Conservation (phyloP, 1,140 invertebrate species). For the Drosophila ambigua region DNA sequence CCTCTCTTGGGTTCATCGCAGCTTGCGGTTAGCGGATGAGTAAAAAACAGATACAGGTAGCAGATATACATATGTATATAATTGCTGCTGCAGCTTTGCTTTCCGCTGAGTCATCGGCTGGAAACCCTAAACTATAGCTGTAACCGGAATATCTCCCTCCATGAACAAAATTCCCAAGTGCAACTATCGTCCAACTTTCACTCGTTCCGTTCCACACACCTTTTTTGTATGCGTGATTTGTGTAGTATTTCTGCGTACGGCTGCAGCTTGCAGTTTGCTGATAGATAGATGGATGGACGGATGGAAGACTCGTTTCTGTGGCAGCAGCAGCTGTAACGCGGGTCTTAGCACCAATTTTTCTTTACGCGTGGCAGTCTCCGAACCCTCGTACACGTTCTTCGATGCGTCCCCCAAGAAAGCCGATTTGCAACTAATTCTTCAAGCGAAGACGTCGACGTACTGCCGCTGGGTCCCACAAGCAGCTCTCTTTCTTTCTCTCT, state of each 20-base stretch:
- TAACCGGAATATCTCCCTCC: slow-evolving; percentile 17
- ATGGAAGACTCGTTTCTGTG: neutral
- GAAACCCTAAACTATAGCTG: slow-evolving; percentile 25
- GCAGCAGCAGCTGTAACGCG: neutral
- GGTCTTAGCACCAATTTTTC: slow-evolving; percentile 75
- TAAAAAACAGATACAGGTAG: slow-evolving; percentile 43
- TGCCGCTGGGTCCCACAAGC: neutral
- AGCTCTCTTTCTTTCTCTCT: slow-evolving; percentile 37
- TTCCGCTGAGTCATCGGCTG: slow-evolving; percentile 52
- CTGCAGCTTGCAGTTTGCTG: slow-evolving; percentile 15
- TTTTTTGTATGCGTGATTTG: slow-evolving; percentile 51
- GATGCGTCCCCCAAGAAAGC: slow-evolving; percentile 67
- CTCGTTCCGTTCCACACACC: slow-evolving; percentile 55
- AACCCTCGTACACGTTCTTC: slow-evolving; percentile 34
- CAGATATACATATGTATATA: slow-evolving; percentile 44
- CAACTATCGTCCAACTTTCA: slow-evolving; percentile 57
- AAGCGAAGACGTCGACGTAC: slow-evolving; percentile 36
- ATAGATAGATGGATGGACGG: neutral
- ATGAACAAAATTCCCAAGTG: neutral
- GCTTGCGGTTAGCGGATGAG: slow-evolving; percentile 61
- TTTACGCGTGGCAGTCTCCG: slow-evolving; percentile 62
- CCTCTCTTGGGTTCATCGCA: slow-evolving; percentile 27
- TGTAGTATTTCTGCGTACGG: slow-evolving; percentile 35
- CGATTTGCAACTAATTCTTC: slow-evolving; percentile 78
- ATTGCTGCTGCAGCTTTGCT: slow-evolving; percentile 45